Base-by-base conservation (phyloP, 2,113 vertebrate species). In the Circaetus cinerascens region DNA sequence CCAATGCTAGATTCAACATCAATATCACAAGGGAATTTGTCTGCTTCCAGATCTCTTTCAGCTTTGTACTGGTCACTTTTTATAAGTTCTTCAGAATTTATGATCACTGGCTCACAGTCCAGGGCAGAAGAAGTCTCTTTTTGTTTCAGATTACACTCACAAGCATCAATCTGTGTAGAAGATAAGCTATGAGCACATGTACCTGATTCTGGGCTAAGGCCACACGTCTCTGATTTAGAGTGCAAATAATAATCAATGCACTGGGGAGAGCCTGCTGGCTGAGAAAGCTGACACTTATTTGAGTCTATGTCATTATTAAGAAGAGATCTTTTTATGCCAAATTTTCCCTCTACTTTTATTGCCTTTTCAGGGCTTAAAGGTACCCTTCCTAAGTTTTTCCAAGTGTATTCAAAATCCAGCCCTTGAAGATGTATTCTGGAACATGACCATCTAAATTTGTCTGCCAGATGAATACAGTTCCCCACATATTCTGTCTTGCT, bases 401-500 rank as follows among this genome's bases (percentile, higher is more conserved):
- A 89, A 26, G 63, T 16, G 10, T 67, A 55, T 78, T 87, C 90
- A 79, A 94, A 96, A 79, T 95, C 90, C 51, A 95, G 51, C 21
- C 53, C 92, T 89, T 90, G 93, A 80, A 98, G 91, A 38, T 43
- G 87, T 88, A 97, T 71, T 66, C 81, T 72, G 48, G 98, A 98
- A 51, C 88, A 96, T 2, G 97, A 97, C 89, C 95, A 95, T 26
- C 88, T 93, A 48, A 96, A 88, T 64, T 88, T 96, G 57, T 92
- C 86, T 67, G 62, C 21, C 11, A 73, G 64, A 38, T 29, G 59
- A 82, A 74, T 29, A 66, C 26, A 62, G n/a, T 63, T 84, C 60
- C 41, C 84, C 36, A 63, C 32, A 38, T 34, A 26, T n/a, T 90
- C 96, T 81, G 25, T 46, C 48, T 63, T 63, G 10, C 67, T 77